Evolutionary conservation across 2,797 vertebrate species (phyloP).

Genomic region (Chrosomus eos): DNA sequence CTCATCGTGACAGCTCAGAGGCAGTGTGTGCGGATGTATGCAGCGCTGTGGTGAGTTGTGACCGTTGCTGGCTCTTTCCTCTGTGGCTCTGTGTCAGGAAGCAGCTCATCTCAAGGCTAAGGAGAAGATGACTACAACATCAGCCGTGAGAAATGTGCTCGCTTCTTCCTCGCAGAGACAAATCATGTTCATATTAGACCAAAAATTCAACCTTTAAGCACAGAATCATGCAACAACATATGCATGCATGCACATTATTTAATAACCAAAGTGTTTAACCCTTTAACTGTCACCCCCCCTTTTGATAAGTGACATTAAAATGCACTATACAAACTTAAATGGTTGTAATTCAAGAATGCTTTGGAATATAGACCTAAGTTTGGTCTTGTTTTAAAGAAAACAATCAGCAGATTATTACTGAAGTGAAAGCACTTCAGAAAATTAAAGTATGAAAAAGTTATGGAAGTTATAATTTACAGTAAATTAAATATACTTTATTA

Average conservation of each 20-base stretch:
- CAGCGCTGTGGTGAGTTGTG: constrained; percentile 51
- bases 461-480: too few relatives aligned
- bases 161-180: constrained; percentile 42
- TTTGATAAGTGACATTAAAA: too few relatives aligned
- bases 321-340: too few relatives aligned
- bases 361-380: too few relatives aligned
- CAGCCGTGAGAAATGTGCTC: constrained; percentile 56
- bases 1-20: constrained; percentile 22
- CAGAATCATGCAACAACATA: neutral
- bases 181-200: neutral
- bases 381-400: too few relatives aligned
- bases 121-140: constrained; percentile 27
- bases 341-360: too few relatives aligned
- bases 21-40: constrained; percentile 47
- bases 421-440: too few relatives aligned
- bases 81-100: constrained; percentile 52
- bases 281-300: too few relatives aligned
- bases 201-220: constrained; percentile 25
- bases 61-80: constrained; percentile 61
- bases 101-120: constrained; percentile 42
- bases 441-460: too few relatives aligned
- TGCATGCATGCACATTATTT: neutral
- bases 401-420: too few relatives aligned
- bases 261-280: neutral
- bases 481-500: too few relatives aligned